Evolutionary conservation across 30 jellyfish, hydroid and myxozoan genomes (phyloP).

Genomic region (Turritopsis dohrnii): DNA sequence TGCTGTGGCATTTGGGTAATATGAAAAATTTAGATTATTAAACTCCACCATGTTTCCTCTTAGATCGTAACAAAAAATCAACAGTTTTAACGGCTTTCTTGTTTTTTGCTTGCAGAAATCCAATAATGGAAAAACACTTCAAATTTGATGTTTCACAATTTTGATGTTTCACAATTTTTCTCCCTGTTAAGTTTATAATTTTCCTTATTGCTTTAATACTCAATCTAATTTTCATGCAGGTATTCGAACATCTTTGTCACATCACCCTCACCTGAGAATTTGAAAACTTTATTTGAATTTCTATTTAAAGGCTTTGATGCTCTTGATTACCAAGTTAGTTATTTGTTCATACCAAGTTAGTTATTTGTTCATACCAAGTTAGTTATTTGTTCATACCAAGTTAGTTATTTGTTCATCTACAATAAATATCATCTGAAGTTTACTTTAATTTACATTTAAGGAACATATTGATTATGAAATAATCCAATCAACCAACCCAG

Average conservation of each 20-base stretch:
- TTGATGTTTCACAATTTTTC: no score
- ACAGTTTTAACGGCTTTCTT: no score
- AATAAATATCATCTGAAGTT: neutral
- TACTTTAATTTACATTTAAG: conserved; percentile 20
- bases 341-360: neutral
- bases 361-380: neutral
- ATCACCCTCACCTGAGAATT: conserved; percentile 96
- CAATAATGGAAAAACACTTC: no score
- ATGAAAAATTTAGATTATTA: neutral
- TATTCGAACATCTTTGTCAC: conserved; percentile 94
- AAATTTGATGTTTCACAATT: no score
- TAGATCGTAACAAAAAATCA: neutral
- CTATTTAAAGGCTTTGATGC: conserved; percentile 93
- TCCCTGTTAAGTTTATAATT: no score
- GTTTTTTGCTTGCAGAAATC: no score
- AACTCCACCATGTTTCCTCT: neutral
- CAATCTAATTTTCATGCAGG: no score
- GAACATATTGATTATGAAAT: conserved; percentile 91
- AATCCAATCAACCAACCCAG: conserved; percentile 96
- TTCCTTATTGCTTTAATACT: no score
- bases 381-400: neutral
- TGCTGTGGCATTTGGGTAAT: conserved; percentile 96
- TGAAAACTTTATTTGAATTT: conserved; percentile 89
- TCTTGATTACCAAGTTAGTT: conserved; percentile 79
- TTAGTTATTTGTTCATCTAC: no score